Conservation (phyloP, 2,888 invertebrate genomes). For the Nemurella pictetii region DNA sequence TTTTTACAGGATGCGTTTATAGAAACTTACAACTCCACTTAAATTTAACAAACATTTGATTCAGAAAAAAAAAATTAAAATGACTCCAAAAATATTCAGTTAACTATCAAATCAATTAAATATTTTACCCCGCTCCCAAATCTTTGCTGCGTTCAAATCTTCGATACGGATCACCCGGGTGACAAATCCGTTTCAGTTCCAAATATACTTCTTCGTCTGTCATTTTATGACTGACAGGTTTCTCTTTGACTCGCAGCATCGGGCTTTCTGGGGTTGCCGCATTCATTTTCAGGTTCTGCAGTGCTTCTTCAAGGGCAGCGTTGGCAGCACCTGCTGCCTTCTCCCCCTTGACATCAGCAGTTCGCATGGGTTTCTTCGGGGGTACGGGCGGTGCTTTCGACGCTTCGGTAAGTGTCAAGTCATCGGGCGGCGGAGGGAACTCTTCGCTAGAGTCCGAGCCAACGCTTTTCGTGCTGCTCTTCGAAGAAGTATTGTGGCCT, state of each 20-base stretch:
- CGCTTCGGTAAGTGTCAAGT: background rate
- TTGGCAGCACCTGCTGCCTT: background rate
- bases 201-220: slow-evolving; percentile 76
- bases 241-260: slow-evolving; percentile 63
- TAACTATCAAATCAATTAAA: too few relatives aligned
- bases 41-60: too few relatives aligned
- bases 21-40: too few relatives aligned
- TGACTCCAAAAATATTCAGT: too few relatives aligned
- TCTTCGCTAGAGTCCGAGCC: slow-evolving; percentile 27
- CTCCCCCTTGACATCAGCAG: background rate
- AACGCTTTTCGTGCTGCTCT: slow-evolving; percentile 9
- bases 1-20: too few relatives aligned
- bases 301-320: slow-evolving; percentile 39
- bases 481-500: slow-evolving; percentile 7
- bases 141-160: slow-evolving; percentile 82
- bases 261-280: slow-evolving; percentile 57
- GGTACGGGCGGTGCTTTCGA: slow-evolving; percentile 34
- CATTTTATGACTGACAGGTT: slow-evolving; percentile 56
- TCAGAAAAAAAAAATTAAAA: too few relatives aligned
- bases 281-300: slow-evolving; percentile 34
- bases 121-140: slow-evolving; percentile 75
- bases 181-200: slow-evolving; percentile 77
- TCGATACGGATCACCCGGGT: slow-evolving; percentile 76
- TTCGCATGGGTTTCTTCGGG: slow-evolving; percentile 34
- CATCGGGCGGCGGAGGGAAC: background rate